Base-by-base conservation (phyloP, 2,888 invertebrate genomes). In the Zhuqinia jingwanae region DNA sequence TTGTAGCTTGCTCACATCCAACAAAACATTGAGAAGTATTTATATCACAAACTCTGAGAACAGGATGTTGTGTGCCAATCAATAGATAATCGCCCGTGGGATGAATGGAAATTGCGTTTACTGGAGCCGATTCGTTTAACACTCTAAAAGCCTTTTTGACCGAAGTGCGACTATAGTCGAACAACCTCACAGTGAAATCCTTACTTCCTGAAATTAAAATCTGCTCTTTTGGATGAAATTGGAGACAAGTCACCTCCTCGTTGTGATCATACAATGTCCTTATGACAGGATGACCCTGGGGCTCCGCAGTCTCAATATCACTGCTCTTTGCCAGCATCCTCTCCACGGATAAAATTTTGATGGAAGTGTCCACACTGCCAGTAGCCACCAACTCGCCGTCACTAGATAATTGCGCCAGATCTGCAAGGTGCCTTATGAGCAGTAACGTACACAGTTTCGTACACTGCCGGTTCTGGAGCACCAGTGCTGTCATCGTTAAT, bases 331-430 rank as follows among this genome's bases (percentile, higher is more conserved):
- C 98, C 92, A 99, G 93, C 98, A 99, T 99, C 88, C 99, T 95
- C 91, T 99, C 99, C n/a, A 99, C 99, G 92, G 99, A 99, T 88
- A 99, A 93, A 91, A 99, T 98, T 95, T 99, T 99, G 85, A 99
- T 99, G 89, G 99, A 99, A 0, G 99, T 98, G 93, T 99, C 99
- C 0, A 97, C 98, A 90, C 99, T 99, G 15, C 99, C 99, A 0
- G 99, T 99, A 0, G 99, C 99, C 13, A 99, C 97, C 0, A 99
- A 93, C 90, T 98, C 97, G 0, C 99, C 99, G 93, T 98, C 98
- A 10, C 95, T 94, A 89, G 98, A 8, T 98, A 92, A 99, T 99
- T 2, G 98, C 98, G 6, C 98, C 99, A 0, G 99, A 96, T 79
- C 99, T 94, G 90, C 99, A 99, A 82, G 94, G 92, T 27, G 91